Conservation (phyloP, 2,113 vertebrate genomes). For the Paracanthobrama guichenoti region DNA sequence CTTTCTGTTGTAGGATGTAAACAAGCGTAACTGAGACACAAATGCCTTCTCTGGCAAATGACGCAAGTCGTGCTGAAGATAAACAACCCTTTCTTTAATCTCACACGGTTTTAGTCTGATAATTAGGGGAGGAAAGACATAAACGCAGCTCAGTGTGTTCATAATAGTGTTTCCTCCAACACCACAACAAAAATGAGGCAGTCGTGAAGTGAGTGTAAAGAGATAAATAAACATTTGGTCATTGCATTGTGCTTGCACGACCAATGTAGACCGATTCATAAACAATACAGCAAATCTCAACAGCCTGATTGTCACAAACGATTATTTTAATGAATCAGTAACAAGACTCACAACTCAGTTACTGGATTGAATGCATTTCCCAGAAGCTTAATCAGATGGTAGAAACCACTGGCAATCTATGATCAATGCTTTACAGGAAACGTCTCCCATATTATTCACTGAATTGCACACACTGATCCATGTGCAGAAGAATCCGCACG, state of each 20-base stretch:
- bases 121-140: background rate
- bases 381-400: background rate
- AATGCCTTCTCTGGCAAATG: background rate
- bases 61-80: background rate
- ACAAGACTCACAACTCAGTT: background rate
- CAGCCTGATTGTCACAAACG: no score
- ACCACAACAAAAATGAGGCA: background rate
- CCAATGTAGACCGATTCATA: background rate
- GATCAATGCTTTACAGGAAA: no score
- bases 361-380: background rate
- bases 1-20: background rate
- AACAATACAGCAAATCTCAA: no score
- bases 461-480: background rate
- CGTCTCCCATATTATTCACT: no score
- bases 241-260: background rate
- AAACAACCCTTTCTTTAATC: background rate
- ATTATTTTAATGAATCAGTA: no score
- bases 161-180: background rate
- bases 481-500: background rate
- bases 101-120: background rate
- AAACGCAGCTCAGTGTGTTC: background rate
- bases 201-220: background rate
- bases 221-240: background rate
- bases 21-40: background rate
- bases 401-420: no score